Evolutionary conservation across 2,797 vertebrate species (phyloP).

Genomic region (Cyprinodon diabolis): DNA sequence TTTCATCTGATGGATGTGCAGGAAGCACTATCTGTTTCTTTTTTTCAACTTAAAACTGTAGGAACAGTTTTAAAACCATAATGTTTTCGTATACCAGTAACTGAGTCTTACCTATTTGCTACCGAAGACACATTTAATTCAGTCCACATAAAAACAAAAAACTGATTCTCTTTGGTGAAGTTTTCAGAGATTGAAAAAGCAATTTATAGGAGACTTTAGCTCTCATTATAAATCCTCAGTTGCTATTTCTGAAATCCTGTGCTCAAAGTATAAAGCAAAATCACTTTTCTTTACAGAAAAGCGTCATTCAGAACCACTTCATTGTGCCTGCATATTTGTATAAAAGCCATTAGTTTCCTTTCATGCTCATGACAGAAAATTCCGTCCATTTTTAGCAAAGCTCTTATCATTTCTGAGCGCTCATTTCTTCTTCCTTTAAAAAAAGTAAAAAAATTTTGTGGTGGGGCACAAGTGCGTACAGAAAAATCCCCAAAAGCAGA

Average conservation of each 20-base stretch:
- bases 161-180: too few relatives aligned
- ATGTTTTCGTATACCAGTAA: too few relatives aligned
- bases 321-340: slow-evolving; percentile 67
- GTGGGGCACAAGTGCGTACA: background rate
- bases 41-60: too few relatives aligned
- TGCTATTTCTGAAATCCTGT: slow-evolving; percentile 63
- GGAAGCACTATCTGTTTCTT: too few relatives aligned
- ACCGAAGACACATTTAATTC: too few relatives aligned
- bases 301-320: slow-evolving; percentile 63
- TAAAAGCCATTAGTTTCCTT: slow-evolving; percentile 35
- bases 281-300: slow-evolving; percentile 64
- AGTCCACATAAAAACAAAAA: too few relatives aligned
- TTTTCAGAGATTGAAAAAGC: slow-evolving; percentile 39
- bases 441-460: background rate
- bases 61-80: too few relatives aligned
- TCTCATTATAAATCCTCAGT: slow-evolving; percentile 65
- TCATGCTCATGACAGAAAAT: slow-evolving; percentile 31
- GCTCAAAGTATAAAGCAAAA: slow-evolving; percentile 36
- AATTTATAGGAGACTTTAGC: slow-evolving; percentile 58
- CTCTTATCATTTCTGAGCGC: slow-evolving; percentile 51
- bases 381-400: slow-evolving; percentile 33
- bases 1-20: too few relatives aligned
- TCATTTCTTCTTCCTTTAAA: background rate
- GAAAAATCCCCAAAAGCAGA: slow-evolving; percentile 49
- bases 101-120: too few relatives aligned